Conservation (phyloP, 2,888 invertebrate genomes). For the Caenorhabditis wallacei region DNA sequence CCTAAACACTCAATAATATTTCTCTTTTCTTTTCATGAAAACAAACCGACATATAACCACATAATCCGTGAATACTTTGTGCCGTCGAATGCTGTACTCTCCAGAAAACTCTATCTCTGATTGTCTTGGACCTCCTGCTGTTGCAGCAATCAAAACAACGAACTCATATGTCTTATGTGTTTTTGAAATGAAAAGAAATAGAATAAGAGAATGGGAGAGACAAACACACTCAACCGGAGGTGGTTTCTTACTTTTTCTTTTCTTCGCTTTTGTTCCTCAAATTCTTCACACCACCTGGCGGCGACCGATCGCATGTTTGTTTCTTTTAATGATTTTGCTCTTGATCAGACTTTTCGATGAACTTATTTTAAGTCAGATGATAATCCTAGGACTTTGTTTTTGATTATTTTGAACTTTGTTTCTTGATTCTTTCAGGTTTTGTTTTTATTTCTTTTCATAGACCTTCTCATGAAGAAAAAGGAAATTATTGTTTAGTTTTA, state of each 20-base stretch:
- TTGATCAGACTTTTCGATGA: constrained; percentile 4
- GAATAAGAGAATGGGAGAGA: neutral
- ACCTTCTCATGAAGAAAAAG: neutral
- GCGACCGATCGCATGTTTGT: constrained; percentile 9
- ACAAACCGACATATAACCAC: constrained; percentile 28
- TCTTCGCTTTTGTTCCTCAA: constrained; percentile 18
- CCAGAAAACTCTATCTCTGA: constrained; percentile 4
- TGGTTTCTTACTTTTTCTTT: constrained; percentile 19
- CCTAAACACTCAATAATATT: neutral
- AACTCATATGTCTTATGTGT: constrained; percentile 44
- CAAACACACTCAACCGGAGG: neutral
- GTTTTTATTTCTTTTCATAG: neutral
- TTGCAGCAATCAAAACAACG: constrained; percentile 42
- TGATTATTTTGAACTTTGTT: neutral
- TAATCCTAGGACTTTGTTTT: neutral
- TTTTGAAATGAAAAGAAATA: constrained; percentile 1
- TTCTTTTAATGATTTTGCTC: constrained; percentile 16
- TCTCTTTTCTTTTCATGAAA: neutral
- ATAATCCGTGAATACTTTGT: constrained; percentile 35
- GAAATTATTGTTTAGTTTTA: neutral
- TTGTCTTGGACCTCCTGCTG: constrained; percentile 14
- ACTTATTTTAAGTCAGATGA: constrained; percentile 8
- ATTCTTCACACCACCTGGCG: constrained; percentile 26
- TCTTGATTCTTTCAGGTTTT: neutral
- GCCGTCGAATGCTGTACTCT: constrained; percentile 15